Evolutionary conservation across 53 echinoderm and acorn worm genomes (phyloP), one percentile per base, ranked within the genome.

Genomic region (Zoroaster sp.): DNA sequence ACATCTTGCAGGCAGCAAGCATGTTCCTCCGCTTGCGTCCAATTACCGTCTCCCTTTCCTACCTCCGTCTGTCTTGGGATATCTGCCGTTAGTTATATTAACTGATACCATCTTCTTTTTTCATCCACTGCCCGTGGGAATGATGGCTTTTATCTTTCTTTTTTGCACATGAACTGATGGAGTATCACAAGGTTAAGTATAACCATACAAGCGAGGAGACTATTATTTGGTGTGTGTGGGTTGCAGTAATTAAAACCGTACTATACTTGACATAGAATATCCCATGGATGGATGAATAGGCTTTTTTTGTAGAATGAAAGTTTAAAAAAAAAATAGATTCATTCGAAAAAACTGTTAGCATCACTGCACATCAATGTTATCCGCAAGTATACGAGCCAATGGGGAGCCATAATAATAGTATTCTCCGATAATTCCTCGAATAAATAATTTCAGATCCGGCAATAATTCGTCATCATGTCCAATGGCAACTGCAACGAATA

Each of bases 41-140:
- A 85, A 85, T 85, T 85, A 85, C 47, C 67, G 85, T 23, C 52
- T 71, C 69, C 40, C 79, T 51, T 18, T 79, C 71, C 13, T 66
- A 35, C 33, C 85, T 51, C 35, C 52, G 70, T 85, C 85, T 71
- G 79, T 63, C 79, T 79, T 79, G 59, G 79, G 39, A n/a, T 71
- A 67, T 81, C 66, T 71, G 85, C 36, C 46, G 38, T 55, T 46
- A 54, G 79, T 79, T 68, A 68, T 69, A 85, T 71, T 85, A 69
- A 85, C 85, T 49, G 85, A 85, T 85, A 71, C 71, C 85, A 85
- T 85, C 85, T 85, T 85, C 51, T 59, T 59, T 81, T 81, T 54
- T 40, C 67, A 42, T 66, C 23, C 55, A 41, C 37, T 67, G 81
- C 81, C 81, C 81, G 65, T 67, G 81, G 81, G 81, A 66, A 42